Conservation (phyloP, 2,888 invertebrate genomes). For the Nymphalis polychloros region DNA sequence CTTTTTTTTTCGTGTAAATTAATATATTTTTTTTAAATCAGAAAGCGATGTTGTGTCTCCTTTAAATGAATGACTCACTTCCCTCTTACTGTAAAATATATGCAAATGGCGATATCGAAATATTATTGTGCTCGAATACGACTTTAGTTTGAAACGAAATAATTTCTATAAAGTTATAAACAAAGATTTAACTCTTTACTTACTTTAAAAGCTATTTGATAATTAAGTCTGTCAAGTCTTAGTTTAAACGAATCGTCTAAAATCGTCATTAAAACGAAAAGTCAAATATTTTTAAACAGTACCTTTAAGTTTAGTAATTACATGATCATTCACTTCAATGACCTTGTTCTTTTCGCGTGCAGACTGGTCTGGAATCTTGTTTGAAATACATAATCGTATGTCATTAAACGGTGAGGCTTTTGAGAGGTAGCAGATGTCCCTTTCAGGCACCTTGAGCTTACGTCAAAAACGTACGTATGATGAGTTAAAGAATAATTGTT, state of each 20-base stretch:
- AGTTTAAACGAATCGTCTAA: neutral
- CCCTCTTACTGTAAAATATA: slow-evolving; percentile 36
- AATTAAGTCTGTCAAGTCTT: neutral
- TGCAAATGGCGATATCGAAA: slow-evolving; percentile 39
- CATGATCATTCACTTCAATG: slow-evolving; percentile 36
- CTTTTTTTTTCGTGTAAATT: slow-evolving; percentile 10
- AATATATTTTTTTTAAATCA: slow-evolving; percentile 29
- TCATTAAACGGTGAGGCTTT: slow-evolving; percentile 10
- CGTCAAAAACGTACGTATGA: neutral
- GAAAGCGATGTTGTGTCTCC: slow-evolving; percentile 38
- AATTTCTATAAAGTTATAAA: slow-evolving; percentile 4
- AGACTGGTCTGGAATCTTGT: slow-evolving; percentile 52
- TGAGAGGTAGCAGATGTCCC: slow-evolving; percentile 13
- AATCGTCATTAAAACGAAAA: neutral
- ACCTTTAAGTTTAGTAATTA: slow-evolving; percentile 13
- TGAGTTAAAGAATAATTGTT: neutral
- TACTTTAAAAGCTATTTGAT: slow-evolving; percentile 1
- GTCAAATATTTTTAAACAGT: neutral
- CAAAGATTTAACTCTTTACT: neutral
- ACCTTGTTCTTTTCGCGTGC: slow-evolving; percentile 50
- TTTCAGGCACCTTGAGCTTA: slow-evolving; percentile 1
- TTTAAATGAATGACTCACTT: slow-evolving; percentile 38
- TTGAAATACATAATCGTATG: slow-evolving; percentile 22
- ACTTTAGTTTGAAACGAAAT: slow-evolving; percentile 24
- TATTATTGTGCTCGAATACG: slow-evolving; percentile 26